Percentiles rank a stretch among this genome's conserved stretches.
Conservation (phyloP, 30 jellyfish, hydroid and myxozoan genomes). For the Haliclystus octoradiatus region DNA sequence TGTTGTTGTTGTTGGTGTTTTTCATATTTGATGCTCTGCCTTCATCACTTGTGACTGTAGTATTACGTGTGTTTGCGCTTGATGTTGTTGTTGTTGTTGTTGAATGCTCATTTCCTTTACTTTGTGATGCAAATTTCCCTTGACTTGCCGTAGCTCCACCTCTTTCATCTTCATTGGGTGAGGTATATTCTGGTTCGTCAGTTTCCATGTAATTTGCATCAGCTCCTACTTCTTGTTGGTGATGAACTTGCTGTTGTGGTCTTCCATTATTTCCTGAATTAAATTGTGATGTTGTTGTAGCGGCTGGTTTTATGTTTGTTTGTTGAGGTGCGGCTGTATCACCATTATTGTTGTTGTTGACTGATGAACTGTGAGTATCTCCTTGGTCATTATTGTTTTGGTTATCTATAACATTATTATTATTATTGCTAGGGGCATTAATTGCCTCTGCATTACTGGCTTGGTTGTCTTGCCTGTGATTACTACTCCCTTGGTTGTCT, state of each 20-base stretch:
- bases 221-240: not conserved
- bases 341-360: not conserved
- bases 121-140: too few relatives aligned
- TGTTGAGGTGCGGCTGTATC: not conserved
- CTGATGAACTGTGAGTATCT: not conserved
- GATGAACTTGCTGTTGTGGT: not conserved
- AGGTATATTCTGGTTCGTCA: not conserved
- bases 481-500: not conserved
- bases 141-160: too few relatives aligned
- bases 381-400: conserved; percentile 1
- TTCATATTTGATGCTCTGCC: too few relatives aligned
- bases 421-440: not conserved
- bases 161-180: not conserved
- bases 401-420: not conserved
- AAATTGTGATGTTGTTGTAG: not conserved
- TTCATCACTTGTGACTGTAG: too few relatives aligned
- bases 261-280: not conserved
- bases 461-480: not conserved
- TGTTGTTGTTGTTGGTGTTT: too few relatives aligned
- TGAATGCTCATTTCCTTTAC: too few relatives aligned
- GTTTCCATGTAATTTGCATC: not conserved
- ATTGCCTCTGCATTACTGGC: not conserved
- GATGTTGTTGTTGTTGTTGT: too few relatives aligned
- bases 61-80: too few relatives aligned
- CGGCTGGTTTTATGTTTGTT: too few relatives aligned